Evolutionary conservation across 1,140 invertebrate genomes (phyloP).

Genomic region (Trinorchestia longiramus): DNA sequence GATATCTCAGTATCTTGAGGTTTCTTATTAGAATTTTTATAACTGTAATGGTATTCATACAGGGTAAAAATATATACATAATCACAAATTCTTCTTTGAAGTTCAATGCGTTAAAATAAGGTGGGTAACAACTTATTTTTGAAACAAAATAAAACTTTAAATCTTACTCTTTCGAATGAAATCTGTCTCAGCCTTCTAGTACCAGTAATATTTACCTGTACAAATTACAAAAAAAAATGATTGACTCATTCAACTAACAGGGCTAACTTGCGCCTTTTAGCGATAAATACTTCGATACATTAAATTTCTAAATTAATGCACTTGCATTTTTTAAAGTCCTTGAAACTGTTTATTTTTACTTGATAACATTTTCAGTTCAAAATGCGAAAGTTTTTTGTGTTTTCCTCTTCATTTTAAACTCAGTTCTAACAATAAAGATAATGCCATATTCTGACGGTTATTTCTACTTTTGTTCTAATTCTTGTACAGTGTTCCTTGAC

Average conservation of each 20-base stretch:
- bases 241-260: not conserved
- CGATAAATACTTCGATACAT: not conserved
- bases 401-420: not conserved
- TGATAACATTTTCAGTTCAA: not conserved
- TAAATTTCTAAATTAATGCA: not conserved
- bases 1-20: not conserved
- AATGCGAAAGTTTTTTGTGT: not conserved
- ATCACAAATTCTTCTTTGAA: too few relatives aligned
- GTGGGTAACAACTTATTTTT: too few relatives aligned
- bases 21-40: not conserved
- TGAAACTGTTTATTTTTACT: not conserved
- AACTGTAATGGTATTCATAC: too few relatives aligned
- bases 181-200: too few relatives aligned
- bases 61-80: too few relatives aligned
- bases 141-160: too few relatives aligned
- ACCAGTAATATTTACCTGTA: too few relatives aligned
- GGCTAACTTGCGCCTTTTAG: not conserved
- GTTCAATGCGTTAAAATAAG: not conserved
- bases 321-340: not conserved
- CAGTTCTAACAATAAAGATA: not conserved
- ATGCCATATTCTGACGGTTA: not conserved
- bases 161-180: too few relatives aligned
- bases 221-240: too few relatives aligned
- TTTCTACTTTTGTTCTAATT: not conserved
- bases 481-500: too few relatives aligned